Conservation (phyloP, 2,113 vertebrate species). For the Aldabrachelys gigantea region DNA sequence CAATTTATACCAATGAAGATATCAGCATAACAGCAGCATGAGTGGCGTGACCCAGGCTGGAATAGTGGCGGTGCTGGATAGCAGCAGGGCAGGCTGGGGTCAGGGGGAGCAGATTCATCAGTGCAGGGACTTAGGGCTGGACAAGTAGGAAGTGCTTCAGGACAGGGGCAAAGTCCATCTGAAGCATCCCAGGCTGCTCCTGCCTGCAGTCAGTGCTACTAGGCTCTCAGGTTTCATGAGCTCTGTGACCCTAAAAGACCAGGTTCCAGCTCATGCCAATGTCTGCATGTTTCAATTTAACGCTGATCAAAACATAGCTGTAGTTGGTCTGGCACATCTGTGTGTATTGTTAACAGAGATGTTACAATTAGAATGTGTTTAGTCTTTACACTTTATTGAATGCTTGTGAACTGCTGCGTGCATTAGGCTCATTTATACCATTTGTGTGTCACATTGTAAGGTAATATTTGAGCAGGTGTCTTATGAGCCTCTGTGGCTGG, state of each 20-base stretch:
- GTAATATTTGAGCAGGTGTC: neutral
- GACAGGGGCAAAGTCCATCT: neutral
- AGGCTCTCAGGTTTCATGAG: neutral
- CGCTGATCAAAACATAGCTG: neutral
- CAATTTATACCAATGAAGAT: neutral
- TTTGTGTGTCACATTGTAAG: neutral
- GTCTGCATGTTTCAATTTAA: neutral
- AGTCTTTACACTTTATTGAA: neutral
- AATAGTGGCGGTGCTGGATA: too few relatives aligned
- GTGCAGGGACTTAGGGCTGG: neutral
- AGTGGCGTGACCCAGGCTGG: neutral
- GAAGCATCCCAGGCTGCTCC: neutral
- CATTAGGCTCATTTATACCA: neutral
- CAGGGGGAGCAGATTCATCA: neutral
- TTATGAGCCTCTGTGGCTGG: neutral
- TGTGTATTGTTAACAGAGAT: neutral
- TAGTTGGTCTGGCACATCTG: neutral
- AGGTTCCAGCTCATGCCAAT: neutral
- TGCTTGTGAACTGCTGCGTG: neutral
- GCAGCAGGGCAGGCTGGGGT: too few relatives aligned
- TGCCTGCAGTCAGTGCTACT: neutral
- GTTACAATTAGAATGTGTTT: neutral
- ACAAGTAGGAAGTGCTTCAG: neutral
- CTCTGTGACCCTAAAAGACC: neutral
- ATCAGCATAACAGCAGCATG: neutral